Percentiles rank a stretch among this genome's conserved stretches.
These are phyloP conservation scores for Gracilinanus agilis DNA, from an alignment of 2,113 vertebrate species.

Conservation along the genomic window DNA sequence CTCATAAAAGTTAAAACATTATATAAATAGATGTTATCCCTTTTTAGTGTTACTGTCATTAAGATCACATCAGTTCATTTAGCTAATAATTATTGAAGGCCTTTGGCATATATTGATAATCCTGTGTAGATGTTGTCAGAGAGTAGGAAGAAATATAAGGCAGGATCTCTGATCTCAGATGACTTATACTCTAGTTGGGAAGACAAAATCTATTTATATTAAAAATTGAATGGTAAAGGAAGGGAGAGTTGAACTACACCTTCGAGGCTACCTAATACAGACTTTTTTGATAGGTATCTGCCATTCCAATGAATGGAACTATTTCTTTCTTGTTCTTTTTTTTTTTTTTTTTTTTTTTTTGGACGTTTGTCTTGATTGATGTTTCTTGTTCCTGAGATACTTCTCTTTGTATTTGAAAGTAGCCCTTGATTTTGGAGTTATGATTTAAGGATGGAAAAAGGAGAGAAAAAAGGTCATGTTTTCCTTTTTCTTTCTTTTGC, in stretches of 20 bases:
- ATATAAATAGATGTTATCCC: not conserved
- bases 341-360: no score
- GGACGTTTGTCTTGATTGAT: not conserved
- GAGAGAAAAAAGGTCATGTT: not conserved
- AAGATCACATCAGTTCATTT: not conserved
- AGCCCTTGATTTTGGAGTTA: not conserved
- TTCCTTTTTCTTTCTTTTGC: not conserved
- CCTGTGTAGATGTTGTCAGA: no score
- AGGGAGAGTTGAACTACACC: not conserved
- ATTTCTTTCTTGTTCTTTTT: not conserved
- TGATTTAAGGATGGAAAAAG: not conserved
- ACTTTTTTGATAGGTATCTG: not conserved
- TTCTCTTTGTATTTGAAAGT: not conserved
- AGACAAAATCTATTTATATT: not conserved
- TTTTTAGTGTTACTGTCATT: not conserved
- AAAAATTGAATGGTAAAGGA: not conserved
- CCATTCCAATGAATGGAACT: not conserved
- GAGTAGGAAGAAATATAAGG: not conserved
- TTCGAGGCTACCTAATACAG: not conserved
- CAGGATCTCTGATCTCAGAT: not conserved
- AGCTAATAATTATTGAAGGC: not conserved
- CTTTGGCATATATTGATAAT: not conserved
- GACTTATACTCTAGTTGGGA: not conserved
- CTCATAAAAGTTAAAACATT: not conserved
- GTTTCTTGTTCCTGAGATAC: not conserved